Evolutionary conservation across 2,113 vertebrate genomes (phyloP), one percentile per base, ranked within the genome.

Genomic region (Cyprinodon brontotheroides): DNA sequence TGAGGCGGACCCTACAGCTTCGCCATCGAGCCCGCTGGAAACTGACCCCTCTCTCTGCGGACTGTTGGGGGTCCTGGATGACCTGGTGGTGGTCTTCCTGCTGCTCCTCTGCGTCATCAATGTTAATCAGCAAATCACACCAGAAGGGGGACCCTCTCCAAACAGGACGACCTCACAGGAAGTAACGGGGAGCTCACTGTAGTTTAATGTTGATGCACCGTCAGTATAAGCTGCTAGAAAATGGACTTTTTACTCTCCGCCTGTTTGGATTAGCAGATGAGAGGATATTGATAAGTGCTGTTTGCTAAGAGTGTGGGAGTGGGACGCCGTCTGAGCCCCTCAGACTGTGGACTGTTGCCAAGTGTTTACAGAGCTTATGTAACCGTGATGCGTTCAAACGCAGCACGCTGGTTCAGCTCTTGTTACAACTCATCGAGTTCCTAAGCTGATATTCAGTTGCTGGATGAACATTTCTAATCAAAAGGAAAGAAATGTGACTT

Each of bases 101-200:
- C 92, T 97, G 47, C 87, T 96, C 4, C 94, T 93, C 82, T 95
- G 93, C 29, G 81, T 94, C 57, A 91, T 96, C 77, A 96, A 94
- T 79, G 94, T 94, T 80, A 93, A 92, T 82, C 95, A 95, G 86
- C 93, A 95, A 81, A 93, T 95, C 77, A 89, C 66, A 38, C 89
- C 93, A 62, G 94, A 93, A 10, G 80, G 87, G 14, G 78, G 83
- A 57, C 86, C 36, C 40, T 61, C 85, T 20, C 59, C 48, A 0
- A 79, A 78, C 2, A 17, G 70, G 6, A 40, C 74, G 1, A 77
- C 78, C 50, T 72, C 89, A 20, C 88, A 81, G 13, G 83, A 74
- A 39, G 81, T 90, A 3, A 81, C 86, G 40, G 85, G 79, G 36
- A 80, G 89, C 29, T 71, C 82, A 0, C 75, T 86, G 67, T 93